Base-by-base conservation (phyloP, 1,140 invertebrate genomes). In the Myzus persicae region DNA sequence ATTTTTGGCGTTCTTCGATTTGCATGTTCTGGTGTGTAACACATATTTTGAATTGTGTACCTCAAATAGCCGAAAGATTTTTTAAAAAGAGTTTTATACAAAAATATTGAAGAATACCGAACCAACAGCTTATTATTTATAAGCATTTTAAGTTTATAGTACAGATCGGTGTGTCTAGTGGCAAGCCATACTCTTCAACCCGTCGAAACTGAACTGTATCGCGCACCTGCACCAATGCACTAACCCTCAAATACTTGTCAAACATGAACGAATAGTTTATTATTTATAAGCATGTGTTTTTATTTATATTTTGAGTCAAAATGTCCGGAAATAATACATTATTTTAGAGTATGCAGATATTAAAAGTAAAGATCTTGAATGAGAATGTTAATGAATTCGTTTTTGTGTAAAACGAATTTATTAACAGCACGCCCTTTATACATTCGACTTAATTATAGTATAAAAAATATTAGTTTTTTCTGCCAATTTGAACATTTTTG, bases 401-500 rank as follows among this genome's bases (percentile, higher is more conserved):
- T n/a, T 67, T 76, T n/a, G 59, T 18, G n/a, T 76, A n/a, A 76
- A 76, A 76, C n/a, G 59, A 76, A 76, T 76, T 76, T 76, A 76
- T 76, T 76, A n/a, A 76, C 59, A 18, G 31, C n/a, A 20, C 14
- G 14, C 14, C n/a, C n/a, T 76, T 4, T 76, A n/a, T n/a, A 76
- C n/a, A 18, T 76, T 76, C 4, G 59, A 76, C 59, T 76, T 76
- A 76, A 76, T 76, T 76, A 76, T 76, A 18, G n/a, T 76, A 82
- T 24, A 38, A 82, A n/a, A 82, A 82, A 38, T 38, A 88, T 48
- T 88, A 5, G 1, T 87, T 46, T 31, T 88, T 38, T 36, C n/a
- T 9, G 22, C n/a, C n/a, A 42, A 54, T 54, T 67, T 67, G 42
- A 48, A 48, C 48, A 7, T 42, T 67, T 90, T 67, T 8, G 26